Base-by-base conservation (phyloP, 2,113 vertebrate species). In the Lagopus muta region DNA sequence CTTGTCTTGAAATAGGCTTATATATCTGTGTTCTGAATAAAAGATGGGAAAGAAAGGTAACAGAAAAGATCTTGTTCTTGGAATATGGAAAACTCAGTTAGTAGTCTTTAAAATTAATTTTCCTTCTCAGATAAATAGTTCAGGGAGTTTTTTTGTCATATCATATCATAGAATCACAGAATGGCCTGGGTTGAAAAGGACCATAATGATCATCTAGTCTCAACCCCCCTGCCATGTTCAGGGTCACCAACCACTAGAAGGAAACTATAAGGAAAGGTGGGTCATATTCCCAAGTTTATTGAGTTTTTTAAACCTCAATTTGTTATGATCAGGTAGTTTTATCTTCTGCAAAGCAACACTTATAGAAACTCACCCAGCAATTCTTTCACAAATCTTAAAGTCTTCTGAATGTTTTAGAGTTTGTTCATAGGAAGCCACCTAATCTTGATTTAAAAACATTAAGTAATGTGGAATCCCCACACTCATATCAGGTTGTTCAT, bases 41-140 rank as follows among this genome's bases (percentile, higher is more conserved):
- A 86, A 89, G 20, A 2, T 11, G 18, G 28, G 25, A 54, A 45
- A 78, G 34, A 10, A 74, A 7, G 1, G 9, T 86, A 77, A 60
- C 57, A 82, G 82, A 12, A 42, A 57, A 50, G 69, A 55, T 45
- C 21, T 1, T 7, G 6, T 60, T 52, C 14, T 69, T 66, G 28
- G 58, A 34, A 58, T 90, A 69, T 78, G 4, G 65, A 86, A 89
- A 88, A 11, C 6, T 38, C 48, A 47, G 28, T 71, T 82, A 84
- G 40, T 67, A 74, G 14, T 52, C 48, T 93, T 90, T 65, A 92
- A 86, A 95, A 87, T 36, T 66, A 88, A 69, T 74, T 90, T 94
- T 76, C 27, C 34, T 84, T 81, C 92, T 71, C 28, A 60, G 58
- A 82, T 55, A 93, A 88, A 66, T 71, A 86, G 40, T 28, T 62